Evolutionary conservation across 2,797 vertebrate species (phyloP), one percentile per base, ranked within the genome.

Genomic region (Sebastes oblongus): DNA sequence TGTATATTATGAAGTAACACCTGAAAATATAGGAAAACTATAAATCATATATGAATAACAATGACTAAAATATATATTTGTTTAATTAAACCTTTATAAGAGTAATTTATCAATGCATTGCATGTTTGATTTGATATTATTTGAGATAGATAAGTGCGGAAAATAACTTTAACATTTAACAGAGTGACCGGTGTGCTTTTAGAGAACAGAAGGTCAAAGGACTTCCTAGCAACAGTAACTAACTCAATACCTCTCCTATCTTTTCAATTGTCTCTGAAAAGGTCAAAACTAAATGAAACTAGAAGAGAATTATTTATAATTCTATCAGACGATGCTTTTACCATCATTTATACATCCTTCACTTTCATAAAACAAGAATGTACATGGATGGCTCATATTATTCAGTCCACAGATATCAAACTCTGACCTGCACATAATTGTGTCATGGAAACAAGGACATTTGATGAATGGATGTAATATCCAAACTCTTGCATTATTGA

Each of bases 391-490:
- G 13, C 8, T 39, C 1, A 10, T 20, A 54, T 29, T 52, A 46
- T 55, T 56, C 29, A 58, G 25, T 66, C 36, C n/a, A 36, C 58
- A 27, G 14, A 88, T 60, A 85, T 88, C 54, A 83, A 75, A 79
- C 13, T 77, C 36, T 60, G 22, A 16, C 54, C 8, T 20, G 20
- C n/a, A 72, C 36, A 75, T 39, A 70, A 59, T 27, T 72, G 76
- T 80, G 77, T 27, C 77, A 56, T 27, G 27, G 66, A 87, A 87
- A 82, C 78, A 86, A 80, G 22, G 72, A 86, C 55, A 42, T 85
- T 80, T 90, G 86, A 86, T 84, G 64, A 85, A 87, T 76, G 46
- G 62, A 89, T 90, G 81, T 82, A 92, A 89, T 89, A 91, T 89
- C 91, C 24, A 86, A 84, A 70, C 20, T 61, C 74, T 24, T 89